Base-by-base conservation (phyloP, 2,113 vertebrate species). In the Aleadryas rufinucha region DNA sequence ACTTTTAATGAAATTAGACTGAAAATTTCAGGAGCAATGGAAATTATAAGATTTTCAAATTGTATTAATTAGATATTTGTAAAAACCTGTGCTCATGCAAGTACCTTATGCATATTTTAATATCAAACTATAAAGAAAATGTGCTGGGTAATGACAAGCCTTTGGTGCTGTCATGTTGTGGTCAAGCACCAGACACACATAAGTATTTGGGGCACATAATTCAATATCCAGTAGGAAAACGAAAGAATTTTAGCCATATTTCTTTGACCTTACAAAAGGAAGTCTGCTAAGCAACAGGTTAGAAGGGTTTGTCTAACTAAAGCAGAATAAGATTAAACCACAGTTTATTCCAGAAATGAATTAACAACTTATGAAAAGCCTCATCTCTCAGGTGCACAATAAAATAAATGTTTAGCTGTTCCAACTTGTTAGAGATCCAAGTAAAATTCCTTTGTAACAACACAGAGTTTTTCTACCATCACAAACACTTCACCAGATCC, bases 51-150 rank as follows among this genome's bases (percentile, higher is more conserved):
- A 45, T 75, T 92, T 90, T 70, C 47, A 86, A 86, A 92, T 84
- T 60, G 28, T 37, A 90, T 92, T 91, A 84, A 92, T 94, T 92
- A 89, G 60, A 76, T n/a, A 85, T 86, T 93, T 80, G 59, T 81
- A 80, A 88, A 86, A 94, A 70, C n/a, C 75, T 93, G 52, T 47
- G 56, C 28, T 88, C 14, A 4, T 64, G 68, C 39, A 63, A 80
- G 53, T 37, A 59, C 60, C 39, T 74, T 45, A 30, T 75, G 31
- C 31, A 81, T 80, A 78, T 84, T 96, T 86, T 56, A 69, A 45
- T 80, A 92, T 49, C 16, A 90, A 76, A 45, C 23, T 21, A 44
- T 3, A 2, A 33, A 70, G 39, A 86, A 94, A 84, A 74, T n/a
- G 4, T 30, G 35, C 49, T 87, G 21, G 66, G 83, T 57, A 80